Evolutionary conservation across 2,888 invertebrate genomes (phyloP).

Genomic region (Andrena dorsata): DNA sequence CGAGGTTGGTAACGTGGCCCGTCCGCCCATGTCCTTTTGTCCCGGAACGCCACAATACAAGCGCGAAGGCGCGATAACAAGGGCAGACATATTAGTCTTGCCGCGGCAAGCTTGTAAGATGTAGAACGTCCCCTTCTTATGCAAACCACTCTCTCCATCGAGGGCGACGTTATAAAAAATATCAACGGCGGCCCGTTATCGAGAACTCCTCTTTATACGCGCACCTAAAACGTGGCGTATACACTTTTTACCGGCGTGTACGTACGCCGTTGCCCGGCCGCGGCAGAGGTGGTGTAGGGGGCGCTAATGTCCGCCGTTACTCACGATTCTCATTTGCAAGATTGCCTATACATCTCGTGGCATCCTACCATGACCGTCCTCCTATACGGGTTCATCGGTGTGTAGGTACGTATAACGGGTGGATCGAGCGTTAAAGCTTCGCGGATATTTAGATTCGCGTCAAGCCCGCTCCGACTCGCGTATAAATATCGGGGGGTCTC

Average conservation of each 20-base stretch:
- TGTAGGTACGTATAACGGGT: conserved; percentile 68
- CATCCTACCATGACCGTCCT: conserved; percentile 73
- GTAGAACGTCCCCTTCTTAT: conserved; percentile 58
- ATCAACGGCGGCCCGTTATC: conserved; percentile 76
- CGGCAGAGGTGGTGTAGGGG: conserved; percentile 68
- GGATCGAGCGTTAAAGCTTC: conserved; percentile 54
- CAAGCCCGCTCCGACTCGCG: neutral
- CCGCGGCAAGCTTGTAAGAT: conserved; percentile 42
- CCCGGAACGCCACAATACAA: conserved; percentile 45
- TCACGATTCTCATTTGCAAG: conserved; percentile 84
- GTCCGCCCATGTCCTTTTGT: conserved; percentile 37
- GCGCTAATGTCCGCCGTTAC: conserved; percentile 83
- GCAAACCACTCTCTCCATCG: conserved; percentile 59
- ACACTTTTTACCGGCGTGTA: conserved; percentile 65
- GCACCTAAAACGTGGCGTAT: conserved; percentile 64
- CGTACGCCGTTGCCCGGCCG: conserved; percentile 51
- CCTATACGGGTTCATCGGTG: conserved; percentile 66
- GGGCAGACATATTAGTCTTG: conserved; percentile 50
- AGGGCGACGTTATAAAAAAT: conserved; percentile 67
- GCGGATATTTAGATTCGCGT: conserved; percentile 37
- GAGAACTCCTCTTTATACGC: conserved; percentile 72
- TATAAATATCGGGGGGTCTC: conserved; percentile 2
- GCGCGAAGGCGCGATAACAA: conserved; percentile 42
- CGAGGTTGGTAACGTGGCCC: neutral
- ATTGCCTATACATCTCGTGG: conserved; percentile 83